Conservation (phyloP, 2,888 invertebrate species). For the Pyrrhosoma nymphula region DNA sequence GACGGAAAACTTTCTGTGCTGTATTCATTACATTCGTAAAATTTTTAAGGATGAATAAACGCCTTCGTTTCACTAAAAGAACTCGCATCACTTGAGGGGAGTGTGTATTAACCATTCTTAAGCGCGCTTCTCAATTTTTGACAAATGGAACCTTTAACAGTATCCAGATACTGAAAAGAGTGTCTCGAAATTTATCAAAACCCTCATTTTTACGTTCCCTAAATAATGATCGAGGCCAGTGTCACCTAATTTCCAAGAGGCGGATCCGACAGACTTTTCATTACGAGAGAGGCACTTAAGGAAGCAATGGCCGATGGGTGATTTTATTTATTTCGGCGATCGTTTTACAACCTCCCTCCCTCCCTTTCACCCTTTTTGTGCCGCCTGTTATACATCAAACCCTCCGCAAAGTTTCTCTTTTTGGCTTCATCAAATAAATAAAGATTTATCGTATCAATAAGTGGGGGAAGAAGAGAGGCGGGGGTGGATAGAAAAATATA, state of each 20-base stretch:
- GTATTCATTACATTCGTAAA: no score
- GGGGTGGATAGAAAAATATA: no score
- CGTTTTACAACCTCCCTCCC: neutral
- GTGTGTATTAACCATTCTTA: neutral
- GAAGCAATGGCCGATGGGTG: neutral
- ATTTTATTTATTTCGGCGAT: neutral
- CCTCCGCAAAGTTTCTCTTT: slow-evolving; percentile 1
- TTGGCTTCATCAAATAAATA: slow-evolving; percentile 47
- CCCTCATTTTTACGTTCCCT: neutral
- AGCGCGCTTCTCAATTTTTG: neutral
- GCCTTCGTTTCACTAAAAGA: no score
- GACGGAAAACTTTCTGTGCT: no score
- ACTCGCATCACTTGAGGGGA: neutral
- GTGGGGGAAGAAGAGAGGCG: neutral
- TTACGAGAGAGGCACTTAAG: neutral
- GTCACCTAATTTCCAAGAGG: neutral
- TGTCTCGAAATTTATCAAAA: neutral
- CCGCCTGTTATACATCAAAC: neutral
- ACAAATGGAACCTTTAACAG: neutral
- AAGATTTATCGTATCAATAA: slow-evolving; percentile 64
- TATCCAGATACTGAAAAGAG: neutral
- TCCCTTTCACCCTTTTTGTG: neutral
- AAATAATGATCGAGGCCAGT: neutral
- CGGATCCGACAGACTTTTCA: neutral
- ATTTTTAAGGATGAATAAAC: no score